Conservation (phyloP, 2,113 vertebrate species). For the Xenopus laevis region DNA sequence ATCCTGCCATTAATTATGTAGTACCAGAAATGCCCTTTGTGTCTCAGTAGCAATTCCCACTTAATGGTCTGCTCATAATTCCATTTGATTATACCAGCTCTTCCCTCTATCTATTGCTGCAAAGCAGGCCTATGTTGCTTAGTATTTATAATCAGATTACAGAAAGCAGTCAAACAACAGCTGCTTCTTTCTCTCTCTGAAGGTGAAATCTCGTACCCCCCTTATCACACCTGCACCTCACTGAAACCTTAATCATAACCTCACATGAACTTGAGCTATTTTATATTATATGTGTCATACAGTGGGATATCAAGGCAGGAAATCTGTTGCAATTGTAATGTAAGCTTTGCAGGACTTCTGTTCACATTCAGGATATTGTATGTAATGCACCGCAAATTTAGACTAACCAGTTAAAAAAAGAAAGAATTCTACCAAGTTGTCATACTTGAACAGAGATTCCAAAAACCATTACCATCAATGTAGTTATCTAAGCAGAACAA, state of each 20-base stretch:
- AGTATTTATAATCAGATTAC: constrained; percentile 15
- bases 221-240: neutral
- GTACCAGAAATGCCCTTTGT: neutral
- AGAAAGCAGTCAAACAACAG: constrained; percentile 34
- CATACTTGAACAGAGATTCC: no score
- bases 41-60: neutral
- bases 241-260: neutral
- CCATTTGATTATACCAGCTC: neutral
- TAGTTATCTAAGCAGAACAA: neutral
- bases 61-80: neutral
- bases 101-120: neutral
- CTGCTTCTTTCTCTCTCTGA: constrained; percentile 25
- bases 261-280: neutral
- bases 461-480: no score
- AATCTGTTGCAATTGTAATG: no score
- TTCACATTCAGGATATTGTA: no score
- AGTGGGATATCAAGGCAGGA: no score
- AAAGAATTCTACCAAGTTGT: no score
- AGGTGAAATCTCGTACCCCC: constrained; percentile 26
- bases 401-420: no score
- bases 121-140: constrained; percentile 20
- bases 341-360: no score
- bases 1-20: no score
- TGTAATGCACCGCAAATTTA: no score
- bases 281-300: no score